phyloP scores from a whole-genome alignment of 2,797 vertebrate species.

The Sebastiscus tertius region DNA sequence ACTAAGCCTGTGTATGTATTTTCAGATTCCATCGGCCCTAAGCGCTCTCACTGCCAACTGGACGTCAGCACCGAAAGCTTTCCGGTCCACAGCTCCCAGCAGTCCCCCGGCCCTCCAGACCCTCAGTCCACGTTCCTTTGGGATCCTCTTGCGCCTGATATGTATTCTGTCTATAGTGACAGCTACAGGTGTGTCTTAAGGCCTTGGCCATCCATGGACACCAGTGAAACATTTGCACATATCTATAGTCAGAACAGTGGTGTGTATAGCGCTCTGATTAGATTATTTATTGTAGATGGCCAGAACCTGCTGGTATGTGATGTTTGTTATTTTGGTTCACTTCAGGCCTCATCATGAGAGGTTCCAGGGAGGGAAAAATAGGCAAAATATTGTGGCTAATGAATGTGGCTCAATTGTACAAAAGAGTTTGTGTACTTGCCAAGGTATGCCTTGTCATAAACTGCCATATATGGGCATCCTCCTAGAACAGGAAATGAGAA shows the following conservation, averaged over 20 bases:
- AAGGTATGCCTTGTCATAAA: conserved; percentile 27
- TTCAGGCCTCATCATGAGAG: conserved; percentile 4
- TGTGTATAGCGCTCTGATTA: conserved; percentile 42
- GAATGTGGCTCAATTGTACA: conserved; percentile 26
- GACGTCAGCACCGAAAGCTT: conserved; percentile 25
- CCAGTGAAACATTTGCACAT: conserved; percentile 60
- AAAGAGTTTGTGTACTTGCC: conserved; percentile 13
- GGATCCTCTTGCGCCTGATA: conserved; percentile 17
- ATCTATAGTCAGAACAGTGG: conserved; percentile 46
- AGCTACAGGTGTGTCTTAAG: conserved; percentile 53
- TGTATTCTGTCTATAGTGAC: conserved; percentile 42
- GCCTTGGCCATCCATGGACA: conserved; percentile 25
- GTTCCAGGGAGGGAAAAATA: background rate
- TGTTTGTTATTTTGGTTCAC: conserved; percentile 6
- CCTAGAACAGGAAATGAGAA: conserved; percentile 37
- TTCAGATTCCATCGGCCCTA: conserved; percentile 86
- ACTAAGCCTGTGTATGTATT: conserved; percentile 5
- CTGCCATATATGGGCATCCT: conserved; percentile 62
- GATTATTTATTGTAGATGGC: conserved; percentile 67
- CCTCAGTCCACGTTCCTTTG: conserved; percentile 26
- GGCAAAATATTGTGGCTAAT: background rate
- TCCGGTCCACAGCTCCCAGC: conserved; percentile 27
- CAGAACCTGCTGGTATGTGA: conserved; percentile 29
- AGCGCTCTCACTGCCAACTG: conserved; percentile 23
- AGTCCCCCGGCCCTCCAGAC: conserved; percentile 27